A percentile compares a stretch with the other conserved stretches of the same genome.
phyloP scores from a whole-genome alignment of 1,140 invertebrate genomes.

The Drosophila ananassae region DNA sequence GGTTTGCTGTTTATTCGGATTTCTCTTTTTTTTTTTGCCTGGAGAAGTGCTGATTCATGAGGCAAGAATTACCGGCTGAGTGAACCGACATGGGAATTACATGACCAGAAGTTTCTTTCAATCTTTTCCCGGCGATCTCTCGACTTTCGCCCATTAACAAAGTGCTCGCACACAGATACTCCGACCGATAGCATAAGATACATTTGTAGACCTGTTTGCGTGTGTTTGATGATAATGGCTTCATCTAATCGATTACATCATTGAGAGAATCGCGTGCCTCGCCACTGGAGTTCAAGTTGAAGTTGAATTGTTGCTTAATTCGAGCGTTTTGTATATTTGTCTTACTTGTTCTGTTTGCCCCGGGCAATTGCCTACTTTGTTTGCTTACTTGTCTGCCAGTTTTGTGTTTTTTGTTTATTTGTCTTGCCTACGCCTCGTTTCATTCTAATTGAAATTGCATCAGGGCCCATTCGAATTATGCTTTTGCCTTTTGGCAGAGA shows the following conservation, averaged over 20 bases:
- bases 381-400: constrained; percentile 52
- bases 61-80: constrained; percentile 39
- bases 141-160: constrained; percentile 37
- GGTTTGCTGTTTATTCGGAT: constrained; percentile 33
- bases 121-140: constrained; percentile 29
- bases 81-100: constrained; percentile 39
- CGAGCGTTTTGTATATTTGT: constrained; percentile 61
- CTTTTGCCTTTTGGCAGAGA: constrained; percentile 42
- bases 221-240: constrained; percentile 37
- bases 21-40: constrained; percentile 5
- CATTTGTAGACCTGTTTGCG: constrained; percentile 17
- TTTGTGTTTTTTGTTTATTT: constrained; percentile 53
- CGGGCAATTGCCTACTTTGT: constrained; percentile 31
- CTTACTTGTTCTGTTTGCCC: constrained; percentile 35
- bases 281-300: constrained; percentile 68
- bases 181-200: constrained; percentile 5
- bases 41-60: constrained; percentile 59
- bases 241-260: constrained; percentile 69
- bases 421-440: constrained; percentile 47
- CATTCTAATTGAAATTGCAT: constrained; percentile 63
- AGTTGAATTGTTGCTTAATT: constrained; percentile 71
- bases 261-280: constrained; percentile 47
- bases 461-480: constrained; percentile 10
- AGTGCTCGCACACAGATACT: constrained; percentile 26
- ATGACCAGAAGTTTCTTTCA: constrained; percentile 57